Evolutionary conservation across 2,888 invertebrate genomes (phyloP), one percentile per base, ranked within the genome.

Genomic region (Phaedon cochleariae): DNA sequence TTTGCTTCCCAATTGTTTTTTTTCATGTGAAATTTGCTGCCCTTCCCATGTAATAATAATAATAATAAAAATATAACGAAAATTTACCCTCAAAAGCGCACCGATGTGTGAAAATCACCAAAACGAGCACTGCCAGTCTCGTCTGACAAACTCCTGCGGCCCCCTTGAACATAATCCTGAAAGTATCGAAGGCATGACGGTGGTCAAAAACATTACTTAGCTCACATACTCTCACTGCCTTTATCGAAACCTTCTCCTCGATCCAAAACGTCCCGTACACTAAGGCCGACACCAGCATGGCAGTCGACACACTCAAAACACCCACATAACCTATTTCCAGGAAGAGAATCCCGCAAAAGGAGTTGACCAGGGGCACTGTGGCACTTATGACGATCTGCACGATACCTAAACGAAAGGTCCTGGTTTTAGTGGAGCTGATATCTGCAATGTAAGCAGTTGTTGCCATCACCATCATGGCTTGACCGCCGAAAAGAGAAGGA

Each of bases 361-460:
- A 73, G 54, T 80, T 79, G 10, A 75, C 79, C 15, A 78, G 66
- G 3, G 80, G 77, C 4, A 69, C 62, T 46, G 73, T 75, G 26
- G 80, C 63, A 59, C 77, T 81, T 20, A 81, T 68, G 18, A 80
- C 76, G 41, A 81, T 79, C 68, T 82, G 81, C n/a, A 88, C 84
- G 15, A 89, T 76, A 20, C 89, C 90, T 53, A 90, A 84, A 73
- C 89, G 83, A 59, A 89, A 85, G 1, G 90, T 90, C 41, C 90
- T 84, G 67, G 86, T 84, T 73, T 89, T 86, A 15, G 86, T 65
- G 0, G 87, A 84, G 51, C 89, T 83, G 2, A 82, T 75, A 69
- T 83, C 83, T 2, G 83, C 82, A 22, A 84, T 80, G 63, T 83
- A 83, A 1, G 83, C 76, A 54, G 80, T 83, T 12, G 79, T 74